A percentile compares a stretch with the other conserved stretches of the same genome.
These are phyloP conservation scores for Holacanthella duospinosa DNA, from an alignment of 2,888 invertebrate species.

Conservation along the genomic window DNA sequence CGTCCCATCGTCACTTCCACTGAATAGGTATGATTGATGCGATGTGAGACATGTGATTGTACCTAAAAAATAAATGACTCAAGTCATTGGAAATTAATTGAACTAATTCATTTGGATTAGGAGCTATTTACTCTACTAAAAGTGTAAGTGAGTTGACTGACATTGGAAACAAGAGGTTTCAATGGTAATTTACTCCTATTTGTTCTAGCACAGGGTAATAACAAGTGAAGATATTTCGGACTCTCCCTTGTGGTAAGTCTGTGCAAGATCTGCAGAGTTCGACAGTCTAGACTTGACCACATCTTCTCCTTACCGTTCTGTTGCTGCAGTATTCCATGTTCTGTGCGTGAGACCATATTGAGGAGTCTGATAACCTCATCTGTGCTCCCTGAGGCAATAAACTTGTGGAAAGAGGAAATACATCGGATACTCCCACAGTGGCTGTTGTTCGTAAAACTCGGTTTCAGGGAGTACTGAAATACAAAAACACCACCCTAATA, in stretches of 20 bases:
- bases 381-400: conserved; percentile 74
- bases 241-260: conserved; percentile 13
- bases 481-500: no score
- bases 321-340: conserved; percentile 66
- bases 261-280: conserved; percentile 11
- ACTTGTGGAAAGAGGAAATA: conserved; percentile 57
- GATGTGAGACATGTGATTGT: conserved; percentile 70
- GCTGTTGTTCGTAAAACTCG: conserved; percentile 78
- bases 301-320: conserved; percentile 54
- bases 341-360: conserved; percentile 64
- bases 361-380: conserved; percentile 82
- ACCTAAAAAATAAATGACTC: conserved; percentile 41
- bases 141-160: not conserved
- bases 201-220: conserved; percentile 14
- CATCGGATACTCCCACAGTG: conserved; percentile 71
- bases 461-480: conserved; percentile 53
- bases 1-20: conserved; percentile 73
- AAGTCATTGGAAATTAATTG: not conserved
- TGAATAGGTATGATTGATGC: conserved; percentile 61
- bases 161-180: not conserved
- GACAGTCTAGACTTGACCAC: conserved; percentile 3
- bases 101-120: not conserved
- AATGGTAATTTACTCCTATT: conserved; percentile 3
- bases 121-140: not conserved
- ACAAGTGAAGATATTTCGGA: conserved; percentile 6